Evolutionary conservation across 37 sponge, comb jelly and placozoan genomes (phyloP), one percentile per base, ranked within the genome.

Genomic region (Cliona cf. orientalis): DNA sequence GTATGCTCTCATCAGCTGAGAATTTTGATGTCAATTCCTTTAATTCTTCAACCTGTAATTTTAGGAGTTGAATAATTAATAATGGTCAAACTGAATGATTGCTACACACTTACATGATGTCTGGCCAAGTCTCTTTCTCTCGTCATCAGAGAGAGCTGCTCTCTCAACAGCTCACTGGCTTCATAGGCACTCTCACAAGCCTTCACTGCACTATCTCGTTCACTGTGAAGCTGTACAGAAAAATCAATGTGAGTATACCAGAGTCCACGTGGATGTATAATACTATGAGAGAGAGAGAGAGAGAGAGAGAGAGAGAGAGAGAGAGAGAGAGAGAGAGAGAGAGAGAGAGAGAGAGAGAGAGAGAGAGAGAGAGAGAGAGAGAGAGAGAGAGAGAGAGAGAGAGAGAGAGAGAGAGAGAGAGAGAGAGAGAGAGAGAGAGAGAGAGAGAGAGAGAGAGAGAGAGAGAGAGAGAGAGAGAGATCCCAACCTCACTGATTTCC

Each of bases 111-210:
- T 1, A 91, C 91, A 34, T 91, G 81, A 5, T 6, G 46, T 32
- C 37, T 21, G 25, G 91, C 91, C 9, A 91, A 43, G 37, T 91
- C 81, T 42, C 46, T 74, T 58, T 91, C 91, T 61, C 86, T 80
- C 7, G 65, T 63, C 0, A 85, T 55, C 38, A 85, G 71, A 9
- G 67, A 46, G 45, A 91, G 71, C 61, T 80, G 69, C 64, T 85
- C 77, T 23, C 36, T 74, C 37, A 91, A 72, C 69, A 85, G 19
- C 46, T 85, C 81, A 26, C 80, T 58, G 25, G 70, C 81, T 46
- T 91, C 86, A n/a, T 80, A 75, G 26, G 86, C 86, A 73, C 66
- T 75, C 35, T 80, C 86, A 70, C 86, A 83, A 0, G 91, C 91
- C 41, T 68, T 45, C 66, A 91, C 63, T 46, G 91, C 91, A 40